These are phyloP conservation scores for Lacerta viridis DNA, from an alignment of 2,797 vertebrate species.

Conservation along the genomic window DNA sequence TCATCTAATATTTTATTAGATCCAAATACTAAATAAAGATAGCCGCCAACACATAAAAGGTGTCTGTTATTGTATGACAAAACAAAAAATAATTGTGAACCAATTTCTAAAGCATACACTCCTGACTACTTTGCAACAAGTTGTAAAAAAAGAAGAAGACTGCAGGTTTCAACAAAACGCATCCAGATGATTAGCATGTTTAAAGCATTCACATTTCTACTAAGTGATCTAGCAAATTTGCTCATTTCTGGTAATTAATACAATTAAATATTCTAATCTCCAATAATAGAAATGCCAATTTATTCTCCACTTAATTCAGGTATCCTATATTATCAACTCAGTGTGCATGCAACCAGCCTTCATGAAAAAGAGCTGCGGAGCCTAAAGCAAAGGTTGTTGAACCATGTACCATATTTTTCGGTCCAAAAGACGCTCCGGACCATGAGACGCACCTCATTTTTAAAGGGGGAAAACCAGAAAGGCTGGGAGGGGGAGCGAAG, in stretches of 20 bases:
- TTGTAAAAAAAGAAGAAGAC: neutral
- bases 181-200: neutral
- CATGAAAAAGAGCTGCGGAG: neutral
- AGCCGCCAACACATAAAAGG: neutral
- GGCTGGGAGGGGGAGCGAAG: too few species aligned
- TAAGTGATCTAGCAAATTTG: neutral
- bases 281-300: neutral
- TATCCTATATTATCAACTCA: neutral
- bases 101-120: neutral
- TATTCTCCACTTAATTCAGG: neutral
- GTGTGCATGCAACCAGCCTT: neutral
- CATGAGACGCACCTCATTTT: too few species aligned
- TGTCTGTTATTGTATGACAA: neutral
- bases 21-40: neutral
- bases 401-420: neutral
- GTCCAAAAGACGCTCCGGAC: too few species aligned
- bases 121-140: neutral
- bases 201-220: neutral
- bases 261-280: neutral
- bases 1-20: neutral
- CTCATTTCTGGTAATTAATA: neutral
- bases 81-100: neutral
- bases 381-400: neutral
- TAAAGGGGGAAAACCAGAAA: too few species aligned
- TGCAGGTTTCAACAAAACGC: neutral